A percentile compares a stretch with the other conserved stretches of the same genome.
Evolutionary conservation across 2,797 vertebrate genomes (phyloP).

Genomic region (Eptatretus atami): DNA sequence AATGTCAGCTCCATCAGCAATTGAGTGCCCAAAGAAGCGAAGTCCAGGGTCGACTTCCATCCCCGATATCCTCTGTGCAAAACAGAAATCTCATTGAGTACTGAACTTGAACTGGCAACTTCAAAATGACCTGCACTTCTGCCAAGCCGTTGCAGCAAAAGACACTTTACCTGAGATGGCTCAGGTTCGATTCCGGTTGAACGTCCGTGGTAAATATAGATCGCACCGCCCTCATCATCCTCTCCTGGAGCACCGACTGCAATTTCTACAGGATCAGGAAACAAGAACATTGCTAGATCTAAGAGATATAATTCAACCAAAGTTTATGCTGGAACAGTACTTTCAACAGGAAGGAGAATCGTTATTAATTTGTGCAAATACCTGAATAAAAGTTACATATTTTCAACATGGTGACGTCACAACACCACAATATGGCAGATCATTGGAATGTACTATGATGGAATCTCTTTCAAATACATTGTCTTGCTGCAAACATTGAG

Average conservation of each 20-base stretch:
- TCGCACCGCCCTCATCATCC: background rate
- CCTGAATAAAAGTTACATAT: no score
- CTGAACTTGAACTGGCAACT: no score
- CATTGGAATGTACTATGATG: no score
- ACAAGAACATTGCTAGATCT: background rate
- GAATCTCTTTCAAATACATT: no score
- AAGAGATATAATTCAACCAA: no score
- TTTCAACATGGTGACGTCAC: no score
- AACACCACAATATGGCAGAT: no score
- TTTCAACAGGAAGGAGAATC: no score
- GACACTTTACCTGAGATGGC: background rate
- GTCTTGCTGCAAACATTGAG: no score
- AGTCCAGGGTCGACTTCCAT: slow-evolving; percentile 1
- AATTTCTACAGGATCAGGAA: background rate
- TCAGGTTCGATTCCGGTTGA: background rate
- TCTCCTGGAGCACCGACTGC: background rate
- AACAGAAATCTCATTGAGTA: no score
- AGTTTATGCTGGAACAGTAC: no score
- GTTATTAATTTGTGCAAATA: no score
- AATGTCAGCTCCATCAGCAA: background rate
- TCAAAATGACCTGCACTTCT: background rate
- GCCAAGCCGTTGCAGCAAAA: background rate
- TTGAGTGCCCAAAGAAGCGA: background rate
- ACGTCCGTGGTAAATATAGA: background rate
- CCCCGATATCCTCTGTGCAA: background rate